Conservation (phyloP, 2,797 vertebrate species). For the Xyrichtys novacula region DNA sequence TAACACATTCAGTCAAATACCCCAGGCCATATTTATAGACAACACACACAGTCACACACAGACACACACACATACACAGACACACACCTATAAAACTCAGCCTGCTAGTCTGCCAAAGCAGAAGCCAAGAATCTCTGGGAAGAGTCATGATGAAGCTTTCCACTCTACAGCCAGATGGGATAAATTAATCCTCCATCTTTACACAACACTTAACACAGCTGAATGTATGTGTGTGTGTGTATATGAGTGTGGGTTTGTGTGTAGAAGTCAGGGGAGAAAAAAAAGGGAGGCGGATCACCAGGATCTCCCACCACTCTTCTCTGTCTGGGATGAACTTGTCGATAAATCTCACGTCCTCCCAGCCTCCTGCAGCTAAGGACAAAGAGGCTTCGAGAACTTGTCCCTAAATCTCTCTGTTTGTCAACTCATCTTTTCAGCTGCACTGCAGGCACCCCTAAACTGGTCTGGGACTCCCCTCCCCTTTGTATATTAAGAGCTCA, state of each 20-base stretch:
- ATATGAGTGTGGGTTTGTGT: slow-evolving; percentile 23
- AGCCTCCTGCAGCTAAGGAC: slow-evolving; percentile 50
- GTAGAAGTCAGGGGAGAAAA: slow-evolving; percentile 22
- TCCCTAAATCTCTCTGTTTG: slow-evolving; percentile 51
- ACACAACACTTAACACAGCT: slow-evolving; percentile 62
- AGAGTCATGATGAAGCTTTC: slow-evolving; percentile 71
- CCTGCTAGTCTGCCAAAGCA: slow-evolving; percentile 45
- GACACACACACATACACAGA: slow-evolving; percentile 1
- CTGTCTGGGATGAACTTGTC: slow-evolving; percentile 51
- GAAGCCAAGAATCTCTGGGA: slow-evolving; percentile 73
- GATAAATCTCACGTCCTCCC: slow-evolving; percentile 66
- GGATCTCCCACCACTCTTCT: slow-evolving; percentile 44
- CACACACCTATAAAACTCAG: slow-evolving; percentile 25
- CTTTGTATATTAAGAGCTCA: slow-evolving; percentile 51
- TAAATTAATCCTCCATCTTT: slow-evolving; percentile 78
- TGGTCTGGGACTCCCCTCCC: slow-evolving; percentile 46
- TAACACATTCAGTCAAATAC: slow-evolving; percentile 24
- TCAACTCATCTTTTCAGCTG: slow-evolving; percentile 59
- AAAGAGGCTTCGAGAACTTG: slow-evolving; percentile 57
- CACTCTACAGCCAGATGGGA: slow-evolving; percentile 72
- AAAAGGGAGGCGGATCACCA: slow-evolving; percentile 17
- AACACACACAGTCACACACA: slow-evolving; percentile 19
- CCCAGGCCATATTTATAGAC: slow-evolving; percentile 21
- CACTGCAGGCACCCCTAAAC: slow-evolving; percentile 56
- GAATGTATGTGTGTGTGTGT: slow-evolving; percentile 27